phyloP scores from a whole-genome alignment of 2,113 vertebrate genomes.

The Oncorhynchus gorbuscha region DNA sequence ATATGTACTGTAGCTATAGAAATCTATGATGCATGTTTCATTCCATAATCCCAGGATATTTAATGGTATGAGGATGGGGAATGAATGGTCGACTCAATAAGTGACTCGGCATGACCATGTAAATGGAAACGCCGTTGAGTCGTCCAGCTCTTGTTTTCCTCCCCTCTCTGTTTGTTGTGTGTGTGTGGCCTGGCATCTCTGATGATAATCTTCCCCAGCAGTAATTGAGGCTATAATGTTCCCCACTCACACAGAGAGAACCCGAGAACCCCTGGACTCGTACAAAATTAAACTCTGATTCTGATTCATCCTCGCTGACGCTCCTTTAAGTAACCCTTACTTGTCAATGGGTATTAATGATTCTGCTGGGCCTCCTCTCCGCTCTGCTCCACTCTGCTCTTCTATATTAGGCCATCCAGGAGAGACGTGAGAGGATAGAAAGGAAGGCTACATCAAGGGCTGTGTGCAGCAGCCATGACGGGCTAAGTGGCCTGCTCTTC shows the following conservation, averaged over 20 bases:
- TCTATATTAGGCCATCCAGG: neutral
- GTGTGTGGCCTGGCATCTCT: constrained; percentile 9
- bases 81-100: neutral
- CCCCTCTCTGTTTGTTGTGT: constrained; percentile 8
- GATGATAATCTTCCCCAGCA: constrained; percentile 22
- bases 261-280: constrained; percentile 51
- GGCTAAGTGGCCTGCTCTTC: constrained; percentile 28
- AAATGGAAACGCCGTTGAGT: neutral
- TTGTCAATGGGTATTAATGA: constrained; percentile 45
- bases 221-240: constrained; percentile 64
- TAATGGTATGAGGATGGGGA: neutral
- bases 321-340: constrained; percentile 71
- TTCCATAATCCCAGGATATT: neutral
- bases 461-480: constrained; percentile 36
- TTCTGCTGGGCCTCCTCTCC: constrained; percentile 33
- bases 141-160: neutral
- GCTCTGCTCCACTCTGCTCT: too few species aligned
- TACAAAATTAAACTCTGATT: constrained; percentile 63
- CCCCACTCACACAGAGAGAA: constrained; percentile 49
- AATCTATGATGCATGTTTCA: neutral
- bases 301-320: constrained; percentile 51
- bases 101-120: neutral
- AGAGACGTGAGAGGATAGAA: neutral
- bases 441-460: constrained; percentile 24
- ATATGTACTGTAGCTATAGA: neutral